Evolutionary conservation across 2,113 vertebrate genomes (phyloP).

Genomic region (Silurus meridionalis): DNA sequence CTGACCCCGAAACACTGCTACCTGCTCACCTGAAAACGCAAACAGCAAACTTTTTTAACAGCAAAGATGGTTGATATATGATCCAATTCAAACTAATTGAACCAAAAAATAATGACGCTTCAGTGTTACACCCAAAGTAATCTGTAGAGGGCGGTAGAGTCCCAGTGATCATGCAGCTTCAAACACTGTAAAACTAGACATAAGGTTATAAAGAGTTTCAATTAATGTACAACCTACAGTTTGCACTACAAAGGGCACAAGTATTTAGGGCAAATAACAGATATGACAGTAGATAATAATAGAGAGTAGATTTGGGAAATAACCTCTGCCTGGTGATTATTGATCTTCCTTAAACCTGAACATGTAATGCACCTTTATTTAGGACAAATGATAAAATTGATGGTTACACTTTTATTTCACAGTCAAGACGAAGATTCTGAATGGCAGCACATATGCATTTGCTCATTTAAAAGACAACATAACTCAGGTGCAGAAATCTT

Average conservation of each 20-base stretch:
- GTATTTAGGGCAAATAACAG: not conserved
- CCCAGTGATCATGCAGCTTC: not conserved
- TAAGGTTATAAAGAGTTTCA: too few relatives aligned
- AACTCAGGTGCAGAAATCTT: too few relatives aligned
- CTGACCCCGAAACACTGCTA: constrained; percentile 67
- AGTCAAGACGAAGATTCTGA: not conserved
- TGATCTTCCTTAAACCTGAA: not conserved
- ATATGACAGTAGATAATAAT: not conserved
- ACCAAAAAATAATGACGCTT: not conserved
- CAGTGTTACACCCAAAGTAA: not conserved
- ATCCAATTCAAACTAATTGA: not conserved
- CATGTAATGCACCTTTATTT: not conserved
- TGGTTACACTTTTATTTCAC: not conserved
- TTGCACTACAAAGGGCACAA: not conserved
- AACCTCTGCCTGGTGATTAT: not conserved
- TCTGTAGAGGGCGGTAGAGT: constrained; percentile 19
- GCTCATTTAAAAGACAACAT: too few relatives aligned
- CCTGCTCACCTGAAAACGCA: constrained; percentile 67
- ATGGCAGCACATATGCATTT: too few relatives aligned
- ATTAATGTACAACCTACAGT: not conserved
- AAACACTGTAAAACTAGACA: not conserved
- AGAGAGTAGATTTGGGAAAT: too few relatives aligned
- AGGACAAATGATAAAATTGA: not conserved
- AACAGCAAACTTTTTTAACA: constrained; percentile 20
- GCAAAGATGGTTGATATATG: not conserved